Evolutionary conservation across 2,113 vertebrate species (phyloP).

Genomic region (Poecile atricapillus): DNA sequence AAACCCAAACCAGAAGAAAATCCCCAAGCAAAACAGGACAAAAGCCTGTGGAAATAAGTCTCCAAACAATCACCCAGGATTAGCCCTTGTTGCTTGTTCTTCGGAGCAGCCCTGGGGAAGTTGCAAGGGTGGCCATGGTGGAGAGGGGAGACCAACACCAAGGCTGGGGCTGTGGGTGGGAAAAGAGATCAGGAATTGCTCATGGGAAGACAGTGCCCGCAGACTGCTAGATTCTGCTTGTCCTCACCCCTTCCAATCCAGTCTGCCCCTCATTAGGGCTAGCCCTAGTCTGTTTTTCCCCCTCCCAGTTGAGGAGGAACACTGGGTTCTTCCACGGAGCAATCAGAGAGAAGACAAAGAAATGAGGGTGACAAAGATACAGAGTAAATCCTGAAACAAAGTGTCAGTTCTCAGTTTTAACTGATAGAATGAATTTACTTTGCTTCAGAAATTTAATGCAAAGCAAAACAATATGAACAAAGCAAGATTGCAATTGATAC

Average conservation of each 20-base stretch:
- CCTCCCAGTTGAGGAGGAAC: background rate
- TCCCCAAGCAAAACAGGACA: background rate
- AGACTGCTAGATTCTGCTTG: background rate
- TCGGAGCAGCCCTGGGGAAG: background rate
- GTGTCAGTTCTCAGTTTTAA: background rate
- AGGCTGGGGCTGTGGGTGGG: rapidly evolving
- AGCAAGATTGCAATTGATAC: background rate
- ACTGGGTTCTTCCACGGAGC: background rate
- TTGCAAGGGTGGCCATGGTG: background rate
- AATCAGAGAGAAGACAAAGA: background rate
- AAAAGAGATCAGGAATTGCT: background rate
- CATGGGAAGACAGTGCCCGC: rapidly evolving
- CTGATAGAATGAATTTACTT: background rate
- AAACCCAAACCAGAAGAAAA: background rate
- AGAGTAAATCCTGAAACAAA: background rate
- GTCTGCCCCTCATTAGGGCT: background rate
- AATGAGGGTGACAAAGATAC: background rate
- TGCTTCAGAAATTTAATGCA: background rate
- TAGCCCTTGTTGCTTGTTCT: background rate
- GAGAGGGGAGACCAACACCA: rapidly evolving
- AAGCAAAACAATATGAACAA: background rate
- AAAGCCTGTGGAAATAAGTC: background rate
- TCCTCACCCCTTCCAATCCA: background rate
- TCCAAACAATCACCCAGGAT: background rate
- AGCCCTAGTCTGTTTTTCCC: background rate